phyloP scores from a whole-genome alignment of 2,113 vertebrate species.

The Pyrgilauda ruficollis region DNA sequence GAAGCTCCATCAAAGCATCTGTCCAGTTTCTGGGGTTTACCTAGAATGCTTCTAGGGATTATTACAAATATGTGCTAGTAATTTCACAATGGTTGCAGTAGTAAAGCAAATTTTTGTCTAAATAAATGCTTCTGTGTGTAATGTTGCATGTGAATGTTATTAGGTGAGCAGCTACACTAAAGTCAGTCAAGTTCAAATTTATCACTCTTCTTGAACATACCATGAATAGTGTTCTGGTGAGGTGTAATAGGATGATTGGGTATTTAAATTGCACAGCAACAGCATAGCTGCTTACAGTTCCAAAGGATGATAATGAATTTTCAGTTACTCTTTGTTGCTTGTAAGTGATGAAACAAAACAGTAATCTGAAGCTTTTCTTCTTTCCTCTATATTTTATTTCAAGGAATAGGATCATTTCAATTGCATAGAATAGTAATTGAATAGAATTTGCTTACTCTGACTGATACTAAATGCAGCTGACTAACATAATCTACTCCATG shows the following conservation, averaged over 20 bases:
- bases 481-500: neutral
- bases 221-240: neutral
- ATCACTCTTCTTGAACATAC: neutral
- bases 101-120: neutral
- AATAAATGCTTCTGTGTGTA: neutral
- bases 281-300: neutral
- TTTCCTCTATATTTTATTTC: neutral
- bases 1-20: neutral
- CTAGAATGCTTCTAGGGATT: neutral
- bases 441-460: neutral
- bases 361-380: neutral
- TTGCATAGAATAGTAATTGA: neutral
- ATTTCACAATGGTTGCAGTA: neutral
- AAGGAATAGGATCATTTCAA: neutral
- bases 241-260: neutral
- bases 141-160: neutral
- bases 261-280: neutral
- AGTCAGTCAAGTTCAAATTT: neutral
- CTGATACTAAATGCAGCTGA: neutral
- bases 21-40: neutral
- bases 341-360: neutral
- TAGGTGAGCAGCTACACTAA: neutral
- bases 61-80: neutral
- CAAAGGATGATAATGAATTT: neutral
- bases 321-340: neutral